phyloP scores from a whole-genome alignment of 2,888 invertebrate genomes.

The Andrena camellia region DNA sequence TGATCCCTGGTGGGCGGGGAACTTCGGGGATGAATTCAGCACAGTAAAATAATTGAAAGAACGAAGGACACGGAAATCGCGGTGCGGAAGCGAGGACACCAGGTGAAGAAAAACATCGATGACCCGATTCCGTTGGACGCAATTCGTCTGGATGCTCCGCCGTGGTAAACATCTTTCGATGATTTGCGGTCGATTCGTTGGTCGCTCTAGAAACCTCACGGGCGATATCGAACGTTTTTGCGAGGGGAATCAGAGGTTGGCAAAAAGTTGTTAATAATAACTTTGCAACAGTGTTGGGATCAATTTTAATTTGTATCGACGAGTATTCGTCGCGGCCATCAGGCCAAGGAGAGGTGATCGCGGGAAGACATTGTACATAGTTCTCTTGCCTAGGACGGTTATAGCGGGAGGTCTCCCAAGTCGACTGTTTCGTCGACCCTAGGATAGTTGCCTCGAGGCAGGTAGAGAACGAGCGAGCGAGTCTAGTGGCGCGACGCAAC shows the following conservation, averaged over 20 bases:
- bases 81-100: not conserved
- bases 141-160: slow-evolving; percentile 14
- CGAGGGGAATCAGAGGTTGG: not conserved
- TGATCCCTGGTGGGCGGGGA: too few relatives aligned
- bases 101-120: slow-evolving; percentile 45
- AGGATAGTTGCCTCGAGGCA: not conserved
- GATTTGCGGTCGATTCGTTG: not conserved
- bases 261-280: not conserved
- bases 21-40: too few relatives aligned
- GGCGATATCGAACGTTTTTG: not conserved
- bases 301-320: too few relatives aligned
- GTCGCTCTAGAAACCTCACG: not conserved
- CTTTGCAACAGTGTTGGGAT: too few relatives aligned
- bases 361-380: too few relatives aligned
- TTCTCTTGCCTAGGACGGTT: too few relatives aligned
- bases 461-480: not conserved
- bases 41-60: too few relatives aligned
- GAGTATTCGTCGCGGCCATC: too few relatives aligned
- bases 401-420: not conserved
- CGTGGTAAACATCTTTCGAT: not conserved
- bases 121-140: slow-evolving; percentile 27
- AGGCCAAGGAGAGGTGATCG: too few relatives aligned
- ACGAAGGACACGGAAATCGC: not conserved
- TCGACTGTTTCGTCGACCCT: not conserved
- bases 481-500: slow-evolving; percentile 6